Percentiles rank a stretch among this genome's conserved stretches.
Conservation (phyloP, 2,797 vertebrate genomes). For the Sardinella longiceps region DNA sequence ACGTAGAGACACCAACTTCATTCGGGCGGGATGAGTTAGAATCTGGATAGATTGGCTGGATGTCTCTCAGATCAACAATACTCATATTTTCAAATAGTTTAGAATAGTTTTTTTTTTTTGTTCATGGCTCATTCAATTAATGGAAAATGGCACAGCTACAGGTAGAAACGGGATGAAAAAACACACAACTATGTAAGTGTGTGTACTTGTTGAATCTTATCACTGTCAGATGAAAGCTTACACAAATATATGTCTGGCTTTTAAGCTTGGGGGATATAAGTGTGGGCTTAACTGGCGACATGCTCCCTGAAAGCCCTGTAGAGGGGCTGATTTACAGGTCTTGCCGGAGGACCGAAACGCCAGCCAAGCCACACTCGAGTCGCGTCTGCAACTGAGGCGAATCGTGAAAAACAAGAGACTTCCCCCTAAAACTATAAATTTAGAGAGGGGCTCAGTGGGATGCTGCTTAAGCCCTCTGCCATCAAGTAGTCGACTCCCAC, state of each 20-base stretch:
- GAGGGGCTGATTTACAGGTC: constrained; percentile 3
- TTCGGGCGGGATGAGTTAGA: background rate
- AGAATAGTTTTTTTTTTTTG: background rate
- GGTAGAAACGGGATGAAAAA: background rate
- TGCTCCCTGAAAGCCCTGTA: background rate
- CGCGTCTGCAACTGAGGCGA: background rate
- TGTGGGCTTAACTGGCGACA: background rate
- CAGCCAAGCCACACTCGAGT: constrained; percentile 10
- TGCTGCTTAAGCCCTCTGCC: constrained; percentile 1
- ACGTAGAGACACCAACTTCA: background rate
- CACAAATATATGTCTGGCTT: constrained; percentile 15
- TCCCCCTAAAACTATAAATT: constrained; percentile 9
- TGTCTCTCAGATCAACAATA: background rate
- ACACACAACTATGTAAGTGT: background rate
- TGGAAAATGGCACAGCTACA: background rate
- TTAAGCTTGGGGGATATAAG: background rate
- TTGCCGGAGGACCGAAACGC: background rate
- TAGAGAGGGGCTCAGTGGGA: background rate
- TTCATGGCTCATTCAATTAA: background rate
- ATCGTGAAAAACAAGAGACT: background rate
- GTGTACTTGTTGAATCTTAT: background rate
- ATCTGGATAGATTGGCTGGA: background rate
- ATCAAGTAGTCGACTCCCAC: background rate
- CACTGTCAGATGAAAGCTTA: constrained; percentile 1
- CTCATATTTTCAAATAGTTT: background rate